Conservation (phyloP, 2,113 vertebrate species). For the Asarcornis scutulata region DNA sequence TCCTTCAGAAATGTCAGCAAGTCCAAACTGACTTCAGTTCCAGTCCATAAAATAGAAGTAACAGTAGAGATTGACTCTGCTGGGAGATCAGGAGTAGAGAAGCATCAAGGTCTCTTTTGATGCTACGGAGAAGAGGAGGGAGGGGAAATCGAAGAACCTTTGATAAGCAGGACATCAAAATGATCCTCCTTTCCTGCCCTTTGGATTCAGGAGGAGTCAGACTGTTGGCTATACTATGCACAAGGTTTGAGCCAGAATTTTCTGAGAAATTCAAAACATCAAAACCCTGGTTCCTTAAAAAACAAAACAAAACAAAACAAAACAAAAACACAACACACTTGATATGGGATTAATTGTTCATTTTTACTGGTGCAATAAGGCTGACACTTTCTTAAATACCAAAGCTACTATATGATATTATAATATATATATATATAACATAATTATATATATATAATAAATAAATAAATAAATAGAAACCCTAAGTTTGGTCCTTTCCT, state of each 20-base stretch:
- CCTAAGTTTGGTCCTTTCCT: neutral
- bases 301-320: neutral
- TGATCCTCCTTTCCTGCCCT: accelerated
- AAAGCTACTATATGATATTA: neutral
- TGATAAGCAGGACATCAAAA: neutral
- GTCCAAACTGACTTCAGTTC: neutral
- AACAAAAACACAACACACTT: neutral
- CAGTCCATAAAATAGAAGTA: neutral
- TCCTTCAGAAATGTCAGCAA: neutral
- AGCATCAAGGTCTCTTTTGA: neutral
- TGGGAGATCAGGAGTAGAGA: neutral
- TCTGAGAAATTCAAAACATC: neutral
- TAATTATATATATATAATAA: too few species aligned
- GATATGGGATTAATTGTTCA: neutral
- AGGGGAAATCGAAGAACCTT: neutral
- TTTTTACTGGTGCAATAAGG: neutral
- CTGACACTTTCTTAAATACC: neutral
- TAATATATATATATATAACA: too few species aligned
- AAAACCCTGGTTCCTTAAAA: neutral
- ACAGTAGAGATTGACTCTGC: neutral
- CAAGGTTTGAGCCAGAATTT: neutral
- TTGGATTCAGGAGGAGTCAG: neutral
- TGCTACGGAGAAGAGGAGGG: neutral
- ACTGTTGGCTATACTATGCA: neutral
- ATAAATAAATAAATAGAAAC: too few species aligned